Base-by-base conservation (phyloP, 2,888 invertebrate species). In the Drosophila villosipedis region DNA sequence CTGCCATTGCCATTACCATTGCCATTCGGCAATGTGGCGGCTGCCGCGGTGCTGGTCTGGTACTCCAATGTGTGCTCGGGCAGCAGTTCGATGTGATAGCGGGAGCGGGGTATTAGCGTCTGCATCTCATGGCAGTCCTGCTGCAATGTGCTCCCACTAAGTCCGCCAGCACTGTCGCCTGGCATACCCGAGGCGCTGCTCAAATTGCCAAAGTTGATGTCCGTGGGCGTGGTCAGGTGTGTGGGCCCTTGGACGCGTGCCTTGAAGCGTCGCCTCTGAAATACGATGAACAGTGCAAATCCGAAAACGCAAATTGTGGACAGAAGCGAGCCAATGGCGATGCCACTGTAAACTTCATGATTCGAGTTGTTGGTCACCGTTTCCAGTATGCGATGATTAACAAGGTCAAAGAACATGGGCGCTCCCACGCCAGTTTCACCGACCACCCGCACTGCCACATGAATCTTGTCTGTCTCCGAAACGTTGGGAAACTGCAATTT, bases 51-150 rank as follows among this genome's bases (percentile, higher is more conserved):
- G 43, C 91, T 90, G 1, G 87, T 91, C 73, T 92, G 89, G 54
- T 91, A 91, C 65, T 90, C 91, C 55, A 81, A 63, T 12, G 89
- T 77, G 37, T 84, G 87, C 54, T 91, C 92, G 12, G 84, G 80
- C 75, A 85, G 63, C 68, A 92, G 62, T 60, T 92, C 91, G 58
- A 91, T 86, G 64, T 91, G 84, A 31, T 86, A 82, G 3, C 89
- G 84, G 0, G 91, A 88, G 50, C 91, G 91, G 4, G 93, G 93
- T 70, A 94, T 93, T 9, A 94, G 81, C 2, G 93, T 94, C 80
- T 93, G 93, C 93, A 94, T 93, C 84, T 94, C 93, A 68, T 93
- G 93, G 35, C 92, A 91, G 62, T 94, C 93, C 68, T 92, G 91
- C 63, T 92, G 91, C 73, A 91, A 80, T 1, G 92, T 91, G 53